phyloP scores from a whole-genome alignment of 2,888 invertebrate species.

The Neoitamus cyanurus region DNA sequence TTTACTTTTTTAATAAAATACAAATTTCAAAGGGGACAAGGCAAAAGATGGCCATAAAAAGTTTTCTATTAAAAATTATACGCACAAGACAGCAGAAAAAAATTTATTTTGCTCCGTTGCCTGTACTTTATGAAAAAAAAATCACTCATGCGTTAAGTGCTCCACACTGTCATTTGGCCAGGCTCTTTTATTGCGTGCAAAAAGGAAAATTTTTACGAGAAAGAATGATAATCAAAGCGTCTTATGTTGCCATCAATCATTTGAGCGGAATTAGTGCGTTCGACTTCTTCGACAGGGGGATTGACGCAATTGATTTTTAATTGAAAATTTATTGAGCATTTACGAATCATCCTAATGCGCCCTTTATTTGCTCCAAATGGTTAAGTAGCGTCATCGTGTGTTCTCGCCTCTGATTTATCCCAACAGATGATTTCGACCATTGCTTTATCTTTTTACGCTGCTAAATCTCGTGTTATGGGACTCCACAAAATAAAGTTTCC shows the following conservation, averaged over 20 bases:
- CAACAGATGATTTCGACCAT: too few species aligned
- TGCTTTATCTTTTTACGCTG: too few species aligned
- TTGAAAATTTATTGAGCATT: background rate
- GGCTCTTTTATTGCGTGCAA: background rate
- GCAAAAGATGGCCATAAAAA: constrained; percentile 39
- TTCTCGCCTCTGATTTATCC: background rate
- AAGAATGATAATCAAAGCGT: background rate
- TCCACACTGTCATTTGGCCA: constrained; percentile 27
- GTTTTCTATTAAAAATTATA: constrained; percentile 43
- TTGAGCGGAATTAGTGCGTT: background rate
- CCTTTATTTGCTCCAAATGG: background rate
- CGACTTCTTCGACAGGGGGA: background rate
- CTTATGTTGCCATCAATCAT: background rate
- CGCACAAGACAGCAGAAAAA: constrained; percentile 8
- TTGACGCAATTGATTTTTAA: background rate
- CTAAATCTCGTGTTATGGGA: too few species aligned
- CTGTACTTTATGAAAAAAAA: constrained; percentile 33
- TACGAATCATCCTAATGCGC: background rate
- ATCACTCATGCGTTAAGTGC: constrained; percentile 24
- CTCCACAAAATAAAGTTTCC: too few species aligned
- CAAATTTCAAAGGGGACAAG: constrained; percentile 30
- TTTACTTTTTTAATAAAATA: constrained; percentile 29
- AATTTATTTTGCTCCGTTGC: constrained; percentile 12
- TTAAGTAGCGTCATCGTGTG: background rate
- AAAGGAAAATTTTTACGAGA: background rate